Conservation (phyloP, 2,888 invertebrate genomes). For the Podabrus alpinus region DNA sequence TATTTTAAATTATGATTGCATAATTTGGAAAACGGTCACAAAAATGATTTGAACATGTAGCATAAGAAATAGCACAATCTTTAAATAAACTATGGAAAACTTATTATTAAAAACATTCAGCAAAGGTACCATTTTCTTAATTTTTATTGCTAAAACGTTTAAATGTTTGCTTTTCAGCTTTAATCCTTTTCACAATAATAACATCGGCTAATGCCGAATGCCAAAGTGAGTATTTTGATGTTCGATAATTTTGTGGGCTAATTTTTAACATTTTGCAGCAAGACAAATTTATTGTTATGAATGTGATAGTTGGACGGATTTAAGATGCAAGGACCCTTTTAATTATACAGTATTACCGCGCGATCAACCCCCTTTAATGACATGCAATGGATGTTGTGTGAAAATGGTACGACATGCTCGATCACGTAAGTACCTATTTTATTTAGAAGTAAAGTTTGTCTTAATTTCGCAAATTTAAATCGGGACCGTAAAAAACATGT, state of each 20-base stretch:
- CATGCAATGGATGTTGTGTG: slow-evolving; percentile 92
- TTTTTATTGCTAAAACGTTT: background rate
- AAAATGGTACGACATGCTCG: slow-evolving; percentile 93
- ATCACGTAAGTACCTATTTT: slow-evolving; percentile 80
- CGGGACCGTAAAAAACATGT: too few species aligned
- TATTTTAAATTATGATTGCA: background rate
- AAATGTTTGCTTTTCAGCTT: slow-evolving; percentile 46
- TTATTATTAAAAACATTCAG: background rate
- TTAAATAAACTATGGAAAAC: background rate
- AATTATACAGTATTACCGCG: slow-evolving; percentile 87
- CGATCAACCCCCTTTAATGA: slow-evolving; percentile 85
- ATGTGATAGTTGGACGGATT: slow-evolving; percentile 91
- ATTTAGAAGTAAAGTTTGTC: too few species aligned
- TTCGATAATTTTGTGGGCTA: background rate
- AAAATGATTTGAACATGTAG: background rate
- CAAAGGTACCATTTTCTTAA: background rate
- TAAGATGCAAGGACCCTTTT: slow-evolving; percentile 89
- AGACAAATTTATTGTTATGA: slow-evolving; percentile 92
- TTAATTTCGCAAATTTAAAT: too few species aligned
- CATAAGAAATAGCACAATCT: background rate
- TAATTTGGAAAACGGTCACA: background rate
- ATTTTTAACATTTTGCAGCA: slow-evolving; percentile 60
- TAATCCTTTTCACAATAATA: slow-evolving; percentile 55
- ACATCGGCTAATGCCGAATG: slow-evolving; percentile 60
- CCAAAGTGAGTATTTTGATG: slow-evolving; percentile 60